phyloP scores from a whole-genome alignment of 2,797 vertebrate species.

The Tinamus major region DNA sequence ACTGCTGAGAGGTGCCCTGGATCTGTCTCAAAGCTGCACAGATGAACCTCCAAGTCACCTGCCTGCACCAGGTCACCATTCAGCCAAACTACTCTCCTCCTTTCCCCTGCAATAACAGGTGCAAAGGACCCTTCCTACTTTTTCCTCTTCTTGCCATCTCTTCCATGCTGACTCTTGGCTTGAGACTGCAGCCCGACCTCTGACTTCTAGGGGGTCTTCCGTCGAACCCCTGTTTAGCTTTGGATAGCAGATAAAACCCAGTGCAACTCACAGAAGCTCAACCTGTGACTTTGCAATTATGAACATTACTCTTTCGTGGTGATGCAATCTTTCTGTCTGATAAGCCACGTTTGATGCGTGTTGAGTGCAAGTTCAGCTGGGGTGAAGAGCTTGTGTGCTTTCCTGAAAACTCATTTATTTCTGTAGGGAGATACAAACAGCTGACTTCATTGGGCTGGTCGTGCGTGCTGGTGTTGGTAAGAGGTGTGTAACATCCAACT shows the following conservation, averaged over 20 bases:
- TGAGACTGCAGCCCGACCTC: not conserved
- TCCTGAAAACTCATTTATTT: not conserved
- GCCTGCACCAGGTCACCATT: not conserved
- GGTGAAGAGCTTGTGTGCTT: not conserved
- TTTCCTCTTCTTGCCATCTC: not conserved
- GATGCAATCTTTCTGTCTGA: not conserved
- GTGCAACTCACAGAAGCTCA: not conserved
- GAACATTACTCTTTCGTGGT: not conserved
- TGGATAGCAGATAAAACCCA: not conserved
- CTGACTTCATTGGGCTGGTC: conserved; percentile 28
- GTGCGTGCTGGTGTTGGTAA: not conserved
- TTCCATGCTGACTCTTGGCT: not conserved
- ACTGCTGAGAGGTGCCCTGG: not conserved
- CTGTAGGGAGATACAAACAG: not conserved
- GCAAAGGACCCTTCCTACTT: not conserved
- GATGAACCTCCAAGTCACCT: not conserved
- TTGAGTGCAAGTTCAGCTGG: conserved; percentile 41
- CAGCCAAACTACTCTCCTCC: not conserved
- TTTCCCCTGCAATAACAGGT: rapidly evolving
- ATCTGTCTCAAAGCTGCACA: rapidly evolving
- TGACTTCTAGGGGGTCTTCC: conserved; percentile 4
- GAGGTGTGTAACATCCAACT: not conserved
- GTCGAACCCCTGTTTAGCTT: not conserved
- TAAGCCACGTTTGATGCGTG: not conserved
- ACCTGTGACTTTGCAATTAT: not conserved